A percentile compares a stretch with the other conserved stretches of the same genome.
These are phyloP conservation scores for Drosophila histrio DNA, from an alignment of 2,888 invertebrate genomes.

Conservation along the genomic window DNA sequence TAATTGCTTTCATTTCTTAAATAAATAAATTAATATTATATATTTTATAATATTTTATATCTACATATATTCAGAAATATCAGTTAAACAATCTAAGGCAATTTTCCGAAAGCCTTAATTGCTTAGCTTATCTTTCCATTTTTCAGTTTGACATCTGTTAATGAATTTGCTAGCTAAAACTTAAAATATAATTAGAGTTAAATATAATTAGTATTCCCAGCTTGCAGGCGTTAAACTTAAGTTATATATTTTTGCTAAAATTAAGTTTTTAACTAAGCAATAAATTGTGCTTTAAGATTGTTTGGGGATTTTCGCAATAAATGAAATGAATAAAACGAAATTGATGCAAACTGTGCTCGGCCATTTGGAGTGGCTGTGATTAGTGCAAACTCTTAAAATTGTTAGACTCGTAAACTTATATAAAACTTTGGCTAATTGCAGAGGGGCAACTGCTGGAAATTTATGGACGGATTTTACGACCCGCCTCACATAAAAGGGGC, in stretches of 20 bases:
- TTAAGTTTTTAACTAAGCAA: slow-evolving; percentile 10
- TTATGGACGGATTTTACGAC: slow-evolving; percentile 13
- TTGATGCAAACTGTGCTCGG: slow-evolving; percentile 3
- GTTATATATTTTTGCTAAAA: not conserved
- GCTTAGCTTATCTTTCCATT: not conserved
- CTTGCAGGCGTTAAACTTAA: slow-evolving; percentile 1
- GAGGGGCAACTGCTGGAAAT: slow-evolving; percentile 11
- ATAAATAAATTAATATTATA: too few species aligned
- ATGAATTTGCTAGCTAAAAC: not conserved
- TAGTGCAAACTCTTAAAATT: slow-evolving; percentile 11
- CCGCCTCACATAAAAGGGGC: not conserved
- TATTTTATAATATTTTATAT: too few species aligned
- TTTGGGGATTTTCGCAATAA: slow-evolving; percentile 11
- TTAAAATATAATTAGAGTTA: not conserved
- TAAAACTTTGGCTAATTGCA: slow-evolving; percentile 10
- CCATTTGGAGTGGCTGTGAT: slow-evolving; percentile 12
- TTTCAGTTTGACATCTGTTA: not conserved
- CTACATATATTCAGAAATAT: too few species aligned
- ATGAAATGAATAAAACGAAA: slow-evolving; percentile 25
- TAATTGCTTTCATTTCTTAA: too few species aligned
- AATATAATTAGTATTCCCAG: not conserved
- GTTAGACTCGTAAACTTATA: not conserved
- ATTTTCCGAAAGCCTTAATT: not conserved
- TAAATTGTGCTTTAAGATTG: not conserved
- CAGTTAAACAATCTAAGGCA: too few species aligned